Percentiles rank a stretch among this genome's conserved stretches.
These are phyloP conservation scores for Antrozous pallidus DNA, from an alignment of 2,797 vertebrate genomes.

Conservation along the genomic window DNA sequence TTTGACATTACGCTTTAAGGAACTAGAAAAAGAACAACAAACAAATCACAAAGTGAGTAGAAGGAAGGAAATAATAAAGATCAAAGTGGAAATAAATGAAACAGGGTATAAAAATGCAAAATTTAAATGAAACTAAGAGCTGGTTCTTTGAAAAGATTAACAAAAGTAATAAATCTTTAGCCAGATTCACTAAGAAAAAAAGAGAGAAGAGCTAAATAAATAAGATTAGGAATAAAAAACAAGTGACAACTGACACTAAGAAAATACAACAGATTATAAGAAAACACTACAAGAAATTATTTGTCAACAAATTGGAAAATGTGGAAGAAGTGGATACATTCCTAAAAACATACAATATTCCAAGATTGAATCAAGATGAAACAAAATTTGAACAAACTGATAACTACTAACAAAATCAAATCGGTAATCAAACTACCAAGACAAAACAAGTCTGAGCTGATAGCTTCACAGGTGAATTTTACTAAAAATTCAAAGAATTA, in stretches of 20 bases:
- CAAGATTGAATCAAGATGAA: too few species aligned
- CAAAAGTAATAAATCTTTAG: background rate
- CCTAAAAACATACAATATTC: too few species aligned
- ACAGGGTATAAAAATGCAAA: background rate
- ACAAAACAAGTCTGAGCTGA: background rate
- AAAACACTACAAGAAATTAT: background rate
- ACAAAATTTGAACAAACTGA: background rate
- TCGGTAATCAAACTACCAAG: background rate
- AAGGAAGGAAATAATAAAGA: background rate
- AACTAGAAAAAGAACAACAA: background rate
- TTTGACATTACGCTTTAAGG: background rate
- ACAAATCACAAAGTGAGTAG: background rate
- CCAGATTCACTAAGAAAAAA: background rate
- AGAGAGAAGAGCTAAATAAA: background rate
- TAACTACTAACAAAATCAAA: background rate
- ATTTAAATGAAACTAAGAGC: background rate
- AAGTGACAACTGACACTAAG: background rate
- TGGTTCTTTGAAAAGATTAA: background rate
- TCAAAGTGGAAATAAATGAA: background rate
- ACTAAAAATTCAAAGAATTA: background rate
- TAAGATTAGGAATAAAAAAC: background rate
- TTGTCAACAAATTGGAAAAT: too few species aligned
- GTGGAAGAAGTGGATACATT: too few species aligned
- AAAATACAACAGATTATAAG: background rate
- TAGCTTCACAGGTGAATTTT: background rate